Percentiles rank a stretch among this genome's conserved stretches.
Evolutionary conservation across 2,113 vertebrate genomes (phyloP).

Genomic region (Laterallus jamaicensis): DNA sequence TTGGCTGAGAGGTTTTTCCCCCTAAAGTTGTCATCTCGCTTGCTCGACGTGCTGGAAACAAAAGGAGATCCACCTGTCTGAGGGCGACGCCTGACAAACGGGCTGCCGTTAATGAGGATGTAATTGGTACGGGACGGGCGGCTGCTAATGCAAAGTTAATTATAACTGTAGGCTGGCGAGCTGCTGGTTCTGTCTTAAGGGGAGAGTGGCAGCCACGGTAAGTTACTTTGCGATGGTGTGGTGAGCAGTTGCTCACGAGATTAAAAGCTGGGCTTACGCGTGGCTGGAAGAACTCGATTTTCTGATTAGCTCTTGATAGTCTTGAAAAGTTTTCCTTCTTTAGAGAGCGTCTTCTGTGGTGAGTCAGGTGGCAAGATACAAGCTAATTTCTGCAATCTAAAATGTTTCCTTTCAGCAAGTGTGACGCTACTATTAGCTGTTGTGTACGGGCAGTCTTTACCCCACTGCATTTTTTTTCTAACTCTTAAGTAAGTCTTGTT

Average conservation of each 20-base stretch:
- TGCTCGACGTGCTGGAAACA: neutral
- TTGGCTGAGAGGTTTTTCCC: neutral
- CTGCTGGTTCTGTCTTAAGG: neutral
- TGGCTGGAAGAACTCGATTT: neutral
- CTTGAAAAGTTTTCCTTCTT: neutral
- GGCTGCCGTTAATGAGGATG: neutral
- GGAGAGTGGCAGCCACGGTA: neutral
- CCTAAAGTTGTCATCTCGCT: neutral
- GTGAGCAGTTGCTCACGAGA: fast-evolving
- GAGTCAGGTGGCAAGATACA: too few relatives aligned
- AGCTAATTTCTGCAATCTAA: neutral
- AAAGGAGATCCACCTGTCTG: neutral
- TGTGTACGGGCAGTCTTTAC: neutral
- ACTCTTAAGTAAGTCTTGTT: neutral
- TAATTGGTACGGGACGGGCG: neutral
- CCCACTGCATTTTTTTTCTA: neutral
- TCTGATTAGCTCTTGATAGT: neutral
- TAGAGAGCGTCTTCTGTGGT: neutral
- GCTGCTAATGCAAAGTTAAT: neutral
- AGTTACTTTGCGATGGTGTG: neutral
- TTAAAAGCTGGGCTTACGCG: fast-evolving
- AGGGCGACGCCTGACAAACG: neutral
- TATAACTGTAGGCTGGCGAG: neutral
- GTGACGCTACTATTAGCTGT: fast-evolving
- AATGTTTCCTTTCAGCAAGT: neutral